Evolutionary conservation across 1,140 invertebrate genomes (phyloP), one percentile per base, ranked within the genome.

Genomic region (Panulirus ornatus): DNA sequence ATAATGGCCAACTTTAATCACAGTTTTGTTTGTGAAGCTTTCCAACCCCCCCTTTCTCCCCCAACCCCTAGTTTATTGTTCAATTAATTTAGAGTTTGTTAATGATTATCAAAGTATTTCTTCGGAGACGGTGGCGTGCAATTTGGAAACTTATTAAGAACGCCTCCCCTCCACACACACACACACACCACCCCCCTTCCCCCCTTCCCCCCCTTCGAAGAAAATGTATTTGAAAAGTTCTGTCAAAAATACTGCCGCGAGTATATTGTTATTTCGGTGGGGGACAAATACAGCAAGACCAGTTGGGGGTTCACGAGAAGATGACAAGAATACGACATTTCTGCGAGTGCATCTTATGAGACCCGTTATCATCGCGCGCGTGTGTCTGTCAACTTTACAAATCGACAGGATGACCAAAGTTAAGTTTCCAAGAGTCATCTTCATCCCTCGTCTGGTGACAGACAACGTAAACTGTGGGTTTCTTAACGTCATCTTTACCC

Each of bases 51-150:
- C n/a, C n/a, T n/a, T n/a, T n/a, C n/a, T n/a, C n/a, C n/a, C n/a
- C n/a, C n/a, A n/a, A n/a, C n/a, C n/a, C 36, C 78, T 81, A 30
- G 51, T 81, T 58, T 58, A 58, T 36, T 47, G 27, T 58, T 81
- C 78, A 58, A 79, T 79, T 81, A 81, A 81, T 81, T 81, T 58
- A 30, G 78, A 81, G 27, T 58, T 81, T 34, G 78, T 81, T 81
- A 81, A 58, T 58, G 78, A 81, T 81, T 54, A 58, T 81, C 78
- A 81, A 34, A 54, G 51, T 19, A 58, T 51, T 81, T 78, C n/a
- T 78, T 66, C 3, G n/a, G 22, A 11, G 58, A 66, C 58, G n/a
- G 22, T 27, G 58, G 58, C 58, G n/a, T 27, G 58, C 58, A 66
- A 66, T 66, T 66, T 66, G 58, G 58, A 27, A 66, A 66, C 58